These are phyloP conservation scores for Sebastolobus altivelis DNA, from an alignment of 2,797 vertebrate genomes.

Conservation along the genomic window DNA sequence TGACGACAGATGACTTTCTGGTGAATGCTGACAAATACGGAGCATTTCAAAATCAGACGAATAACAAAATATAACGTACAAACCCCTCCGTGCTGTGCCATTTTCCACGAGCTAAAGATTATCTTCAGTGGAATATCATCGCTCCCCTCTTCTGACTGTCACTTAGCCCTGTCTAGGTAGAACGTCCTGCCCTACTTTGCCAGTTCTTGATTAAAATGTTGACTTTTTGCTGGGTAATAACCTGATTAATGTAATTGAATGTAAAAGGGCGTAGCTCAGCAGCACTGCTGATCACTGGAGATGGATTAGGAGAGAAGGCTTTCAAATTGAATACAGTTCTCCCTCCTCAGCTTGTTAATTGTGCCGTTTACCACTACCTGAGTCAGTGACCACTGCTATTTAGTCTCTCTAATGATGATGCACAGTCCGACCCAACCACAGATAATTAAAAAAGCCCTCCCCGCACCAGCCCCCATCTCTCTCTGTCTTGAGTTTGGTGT, in stretches of 20 bases:
- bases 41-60: constrained; percentile 29
- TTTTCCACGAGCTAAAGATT: constrained; percentile 43
- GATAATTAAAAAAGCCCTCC: constrained; percentile 96
- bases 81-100: constrained; percentile 20
- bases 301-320: constrained; percentile 99
- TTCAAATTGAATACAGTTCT: constrained; percentile 99
- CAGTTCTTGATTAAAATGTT: constrained; percentile 99
- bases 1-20: constrained; percentile 4
- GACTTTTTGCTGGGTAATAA: constrained; percentile 99
- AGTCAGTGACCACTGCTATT: constrained; percentile 99
- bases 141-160: constrained; percentile 63
- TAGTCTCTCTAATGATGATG: constrained; percentile 99
- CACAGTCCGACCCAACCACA: constrained; percentile 96
- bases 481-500: constrained; percentile 83
- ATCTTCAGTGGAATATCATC: constrained; percentile 57
- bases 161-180: constrained; percentile 70
- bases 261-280: constrained; percentile 97
- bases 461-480: constrained; percentile 73
- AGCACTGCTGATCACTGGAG: constrained; percentile 97
- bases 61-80: constrained; percentile 21
- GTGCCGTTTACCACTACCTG: constrained; percentile 99
- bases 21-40: constrained; percentile 4
- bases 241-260: constrained; percentile 99
- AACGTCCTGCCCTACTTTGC: constrained; percentile 85
- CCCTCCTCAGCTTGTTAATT: constrained; percentile 97